phyloP scores from a whole-genome alignment of 2,888 invertebrate species.

The Blastobasis adustella region DNA sequence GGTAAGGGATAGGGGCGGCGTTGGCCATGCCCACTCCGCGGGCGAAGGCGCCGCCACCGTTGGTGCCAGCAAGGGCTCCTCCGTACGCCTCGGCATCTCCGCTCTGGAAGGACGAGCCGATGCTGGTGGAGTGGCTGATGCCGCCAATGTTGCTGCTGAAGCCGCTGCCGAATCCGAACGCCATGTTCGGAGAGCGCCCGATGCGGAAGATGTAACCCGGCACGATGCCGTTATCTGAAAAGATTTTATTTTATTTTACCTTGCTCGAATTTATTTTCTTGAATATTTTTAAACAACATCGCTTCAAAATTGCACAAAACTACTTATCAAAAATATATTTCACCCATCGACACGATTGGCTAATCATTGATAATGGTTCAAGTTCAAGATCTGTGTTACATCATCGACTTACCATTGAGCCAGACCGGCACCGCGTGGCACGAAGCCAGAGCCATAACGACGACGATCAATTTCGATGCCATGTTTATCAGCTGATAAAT shows the following conservation, averaged over 20 bases:
- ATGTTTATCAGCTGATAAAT: constrained; percentile 30
- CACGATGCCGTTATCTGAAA: constrained; percentile 20
- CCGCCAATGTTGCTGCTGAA: constrained; percentile 61
- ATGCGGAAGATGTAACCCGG: constrained; percentile 35
- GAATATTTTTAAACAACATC: too few relatives aligned
- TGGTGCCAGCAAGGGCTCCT: constrained; percentile 30
- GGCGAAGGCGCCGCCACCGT: constrained; percentile 33
- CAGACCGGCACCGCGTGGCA: constrained; percentile 45
- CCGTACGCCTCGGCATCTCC: constrained; percentile 52
- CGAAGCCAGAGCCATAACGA: constrained; percentile 34
- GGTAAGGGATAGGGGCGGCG: constrained; percentile 27
- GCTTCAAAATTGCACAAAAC: too few relatives aligned
- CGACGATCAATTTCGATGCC: constrained; percentile 43
- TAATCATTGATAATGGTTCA: background rate
- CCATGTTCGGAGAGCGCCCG: constrained; percentile 46
- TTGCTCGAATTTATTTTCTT: too few relatives aligned
- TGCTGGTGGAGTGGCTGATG: constrained; percentile 49
- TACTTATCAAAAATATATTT: too few relatives aligned
- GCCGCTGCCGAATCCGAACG: constrained; percentile 58
- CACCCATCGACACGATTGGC: too few relatives aligned
- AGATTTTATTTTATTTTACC: background rate
- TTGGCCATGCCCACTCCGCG: constrained; percentile 48
- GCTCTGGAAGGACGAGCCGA: constrained; percentile 46
- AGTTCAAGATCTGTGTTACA: constrained; percentile 1
- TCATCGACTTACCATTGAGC: constrained; percentile 34